Conservation (phyloP, 1,140 invertebrate genomes). For the Argopecten irradians region DNA sequence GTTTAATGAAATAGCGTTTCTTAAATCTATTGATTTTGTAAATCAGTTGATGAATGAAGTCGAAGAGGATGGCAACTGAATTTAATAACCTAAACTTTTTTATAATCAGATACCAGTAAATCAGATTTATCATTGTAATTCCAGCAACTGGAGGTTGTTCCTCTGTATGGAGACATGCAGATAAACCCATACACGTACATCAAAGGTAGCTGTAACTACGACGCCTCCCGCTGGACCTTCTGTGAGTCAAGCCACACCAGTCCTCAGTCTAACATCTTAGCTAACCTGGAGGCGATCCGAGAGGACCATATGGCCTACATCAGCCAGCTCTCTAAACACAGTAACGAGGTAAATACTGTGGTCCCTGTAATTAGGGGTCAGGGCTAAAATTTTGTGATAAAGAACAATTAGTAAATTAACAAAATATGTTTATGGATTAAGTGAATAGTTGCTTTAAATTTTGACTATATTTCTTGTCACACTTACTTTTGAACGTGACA, state of each 20-base stretch:
- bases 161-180: conserved; percentile 99
- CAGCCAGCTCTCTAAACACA: conserved; percentile 95
- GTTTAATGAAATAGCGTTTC: too few relatives aligned
- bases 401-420: too few relatives aligned
- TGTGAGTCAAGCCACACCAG: conserved; percentile 79
- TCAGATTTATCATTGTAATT: neutral
- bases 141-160: conserved; percentile 94
- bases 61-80: too few relatives aligned
- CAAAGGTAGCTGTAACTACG: conserved; percentile 95
- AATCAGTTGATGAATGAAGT: too few relatives aligned
- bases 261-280: conserved; percentile 97
- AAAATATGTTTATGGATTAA: too few relatives aligned
- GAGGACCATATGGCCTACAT: conserved; percentile 99
- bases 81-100: neutral
- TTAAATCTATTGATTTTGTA: too few relatives aligned
- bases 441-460: too few relatives aligned
- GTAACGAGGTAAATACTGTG: conserved; percentile 86
- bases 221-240: conserved; percentile 94
- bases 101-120: neutral
- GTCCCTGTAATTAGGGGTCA: conserved; percentile 22
- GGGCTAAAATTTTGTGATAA: neutral
- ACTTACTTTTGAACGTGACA: too few relatives aligned
- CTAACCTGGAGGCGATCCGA: conserved; percentile 94
- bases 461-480: too few relatives aligned
- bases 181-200: conserved; percentile 99